These are phyloP conservation scores for Coryphaenoides rupestris DNA, from an alignment of 2,113 vertebrate genomes.

Conservation along the genomic window DNA sequence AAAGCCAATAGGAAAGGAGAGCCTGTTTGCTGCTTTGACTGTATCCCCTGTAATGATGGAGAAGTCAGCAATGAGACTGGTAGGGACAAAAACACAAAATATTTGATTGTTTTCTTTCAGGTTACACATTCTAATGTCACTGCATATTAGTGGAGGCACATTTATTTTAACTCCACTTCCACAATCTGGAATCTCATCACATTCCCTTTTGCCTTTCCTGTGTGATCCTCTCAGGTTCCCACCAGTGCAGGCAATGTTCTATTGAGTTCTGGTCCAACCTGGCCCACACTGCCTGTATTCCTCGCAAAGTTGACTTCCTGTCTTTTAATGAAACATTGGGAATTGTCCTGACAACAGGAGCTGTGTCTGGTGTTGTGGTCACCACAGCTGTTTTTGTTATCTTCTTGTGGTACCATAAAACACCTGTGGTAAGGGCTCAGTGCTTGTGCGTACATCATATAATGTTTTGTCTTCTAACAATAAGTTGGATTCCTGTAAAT, in stretches of 20 bases:
- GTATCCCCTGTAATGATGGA: slow-evolving; percentile 75
- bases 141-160: not conserved
- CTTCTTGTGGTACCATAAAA: slow-evolving; percentile 53
- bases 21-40: slow-evolving; percentile 76
- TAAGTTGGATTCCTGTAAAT: too few species aligned
- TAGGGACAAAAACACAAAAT: slow-evolving; percentile 44
- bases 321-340: slow-evolving; percentile 52
- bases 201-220: not conserved
- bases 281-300: slow-evolving; percentile 46
- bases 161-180: not conserved
- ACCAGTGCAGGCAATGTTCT: slow-evolving; percentile 55
- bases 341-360: slow-evolving; percentile 39
- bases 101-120: slow-evolving; percentile 10
- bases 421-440: slow-evolving; percentile 56
- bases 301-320: slow-evolving; percentile 49
- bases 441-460: not conserved
- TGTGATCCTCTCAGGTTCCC: slow-evolving; percentile 49
- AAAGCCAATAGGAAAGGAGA: slow-evolving; percentile 69
- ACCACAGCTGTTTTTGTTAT: slow-evolving; percentile 66
- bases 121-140: not conserved
- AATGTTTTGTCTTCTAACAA: not conserved
- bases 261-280: slow-evolving; percentile 55
- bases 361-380: slow-evolving; percentile 54
- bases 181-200: not conserved
- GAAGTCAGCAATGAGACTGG: slow-evolving; percentile 64